Base-by-base conservation (phyloP, 1,140 invertebrate species). In the Drosophila miranda region DNA sequence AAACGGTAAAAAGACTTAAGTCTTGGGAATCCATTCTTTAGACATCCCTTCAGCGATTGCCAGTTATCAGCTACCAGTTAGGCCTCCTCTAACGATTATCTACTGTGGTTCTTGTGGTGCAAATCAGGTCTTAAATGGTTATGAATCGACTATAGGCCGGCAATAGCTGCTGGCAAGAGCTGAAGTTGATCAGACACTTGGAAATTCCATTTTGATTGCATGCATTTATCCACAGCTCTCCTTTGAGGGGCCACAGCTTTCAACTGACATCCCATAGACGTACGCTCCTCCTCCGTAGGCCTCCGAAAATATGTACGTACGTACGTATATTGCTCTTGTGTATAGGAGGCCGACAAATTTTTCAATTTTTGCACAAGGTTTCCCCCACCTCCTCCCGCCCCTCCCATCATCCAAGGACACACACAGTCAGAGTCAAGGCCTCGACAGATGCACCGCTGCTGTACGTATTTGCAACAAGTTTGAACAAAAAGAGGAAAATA, bases 401-500 rank as follows among this genome's bases (percentile, higher is more conserved):
- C 43, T 21, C 56, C 28, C 48, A 30, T 6, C 44, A 14, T 19
- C 26, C 79, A 74, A 78, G 78, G 79, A 82, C 79, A 71, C 26
- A 23, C 30, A 51, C 51, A 67, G 62, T 77, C 77, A 84, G 77
- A 80, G 81, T 86, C 81, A 84, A 84, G 81, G 81, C 55, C 75
- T 75, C 56, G 53, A 51, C 58, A 63, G 58, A 59, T 67, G 79
- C 71, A 63, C 11, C 49, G 71, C 34, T 46, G 13, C 13, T 26
- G n/a, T 14, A 43, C 45, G n/a, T 58, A 74, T 74, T 80, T 68
- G 81, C 81, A 84, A 84, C 81, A 84, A 86, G 81, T 84, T 86
- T 74, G 51, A 73, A 34, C 69, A 73, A 53, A 55, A 70, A 50
- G 28, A 23, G 14, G 28, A 64, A 38, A 49, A 43, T 28, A 34